These are phyloP conservation scores for Saxicola maurus DNA, from an alignment of 2,797 vertebrate genomes.

Conservation along the genomic window DNA sequence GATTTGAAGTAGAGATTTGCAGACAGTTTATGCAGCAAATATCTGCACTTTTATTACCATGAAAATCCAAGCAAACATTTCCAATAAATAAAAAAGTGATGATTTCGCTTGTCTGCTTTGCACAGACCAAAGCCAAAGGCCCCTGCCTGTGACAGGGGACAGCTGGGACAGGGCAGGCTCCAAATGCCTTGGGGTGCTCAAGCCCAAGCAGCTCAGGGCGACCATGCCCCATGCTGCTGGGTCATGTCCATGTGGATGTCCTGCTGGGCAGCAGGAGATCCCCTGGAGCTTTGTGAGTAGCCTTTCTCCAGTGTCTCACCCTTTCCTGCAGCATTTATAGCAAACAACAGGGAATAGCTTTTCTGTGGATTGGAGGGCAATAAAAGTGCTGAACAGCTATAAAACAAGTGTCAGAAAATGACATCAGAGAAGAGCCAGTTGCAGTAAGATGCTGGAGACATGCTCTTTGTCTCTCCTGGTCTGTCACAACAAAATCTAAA, in stretches of 20 bases:
- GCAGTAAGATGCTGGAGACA: neutral
- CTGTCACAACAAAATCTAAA: neutral
- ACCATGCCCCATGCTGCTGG: neutral
- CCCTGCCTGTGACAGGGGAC: neutral
- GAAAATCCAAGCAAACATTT: neutral
- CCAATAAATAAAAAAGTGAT: neutral
- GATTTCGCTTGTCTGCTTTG: neutral
- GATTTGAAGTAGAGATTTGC: neutral
- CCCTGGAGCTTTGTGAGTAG: neutral
- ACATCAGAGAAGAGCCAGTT: neutral
- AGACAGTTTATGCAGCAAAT: neutral
- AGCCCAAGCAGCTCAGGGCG: fast-evolving
- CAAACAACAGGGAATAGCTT: neutral
- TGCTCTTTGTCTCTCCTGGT: neutral
- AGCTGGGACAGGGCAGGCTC: fast-evolving
- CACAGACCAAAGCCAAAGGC: neutral
- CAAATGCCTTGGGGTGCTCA: fast-evolving
- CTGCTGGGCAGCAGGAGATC: neutral
- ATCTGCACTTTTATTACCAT: neutral
- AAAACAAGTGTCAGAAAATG: neutral
- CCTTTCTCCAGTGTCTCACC: neutral
- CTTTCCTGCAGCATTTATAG: neutral
- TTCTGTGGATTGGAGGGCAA: neutral
- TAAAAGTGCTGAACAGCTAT: neutral
- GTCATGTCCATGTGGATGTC: neutral